Evolutionary conservation across 2,113 vertebrate species (phyloP).

Genomic region (Sterrhoptilus dennistouni): DNA sequence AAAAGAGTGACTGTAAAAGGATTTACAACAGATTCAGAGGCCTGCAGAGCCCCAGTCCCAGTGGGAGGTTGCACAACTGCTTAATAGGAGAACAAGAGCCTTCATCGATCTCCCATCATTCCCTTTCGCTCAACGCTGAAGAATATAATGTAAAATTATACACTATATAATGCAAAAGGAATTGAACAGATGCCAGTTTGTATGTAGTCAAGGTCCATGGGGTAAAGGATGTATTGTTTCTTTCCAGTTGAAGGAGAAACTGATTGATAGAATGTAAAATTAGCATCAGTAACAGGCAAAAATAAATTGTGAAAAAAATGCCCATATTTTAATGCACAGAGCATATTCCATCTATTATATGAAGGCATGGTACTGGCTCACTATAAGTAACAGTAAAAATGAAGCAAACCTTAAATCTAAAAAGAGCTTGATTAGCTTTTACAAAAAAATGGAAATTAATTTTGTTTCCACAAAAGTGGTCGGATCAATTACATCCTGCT

Average conservation of each 20-base stretch:
- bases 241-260: constrained; percentile 15
- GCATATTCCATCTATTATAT: neutral
- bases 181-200: constrained; percentile 29
- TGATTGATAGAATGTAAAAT: constrained; percentile 35
- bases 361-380: neutral
- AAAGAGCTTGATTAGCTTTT: neutral
- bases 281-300: constrained; percentile 3
- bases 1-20: neutral
- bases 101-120: neutral
- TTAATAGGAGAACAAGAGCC: constrained; percentile 1
- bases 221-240: constrained; percentile 1
- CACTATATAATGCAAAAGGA: neutral
- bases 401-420: neutral
- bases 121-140: neutral
- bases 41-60: neutral
- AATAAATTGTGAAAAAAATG: neutral
- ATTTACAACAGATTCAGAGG: constrained; percentile 26
- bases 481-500: neutral
- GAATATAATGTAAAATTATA: constrained; percentile 43
- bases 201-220: neutral
- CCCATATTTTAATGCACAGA: neutral
- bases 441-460: constrained; percentile 21
- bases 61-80: constrained; percentile 6
- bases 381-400: neutral
- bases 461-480: neutral